Conservation (phyloP, 2,797 vertebrate species). For the Sebastes diaconus region DNA sequence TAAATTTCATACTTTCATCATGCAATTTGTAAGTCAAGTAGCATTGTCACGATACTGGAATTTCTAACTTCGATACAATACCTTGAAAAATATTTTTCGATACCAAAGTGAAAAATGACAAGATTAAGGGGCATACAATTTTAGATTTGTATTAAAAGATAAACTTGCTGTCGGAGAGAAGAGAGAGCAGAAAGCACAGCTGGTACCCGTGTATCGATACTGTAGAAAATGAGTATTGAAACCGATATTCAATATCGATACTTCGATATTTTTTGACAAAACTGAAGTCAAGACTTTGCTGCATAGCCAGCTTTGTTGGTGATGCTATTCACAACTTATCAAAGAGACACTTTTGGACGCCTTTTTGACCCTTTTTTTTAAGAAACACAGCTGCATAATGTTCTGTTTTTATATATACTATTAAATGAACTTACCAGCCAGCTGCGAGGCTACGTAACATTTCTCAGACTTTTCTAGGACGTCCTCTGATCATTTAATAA, state of each 20-base stretch:
- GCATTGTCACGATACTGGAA: no score
- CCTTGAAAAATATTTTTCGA: no score
- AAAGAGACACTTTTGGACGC: not conserved
- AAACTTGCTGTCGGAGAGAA: no score
- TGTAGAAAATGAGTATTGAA: no score
- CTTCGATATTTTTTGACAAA: no score
- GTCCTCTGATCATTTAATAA: conserved; percentile 59
- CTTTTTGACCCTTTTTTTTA: not conserved
- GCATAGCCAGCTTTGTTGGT: not conserved
- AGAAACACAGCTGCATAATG: not conserved
- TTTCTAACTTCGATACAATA: no score
- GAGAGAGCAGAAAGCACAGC: no score
- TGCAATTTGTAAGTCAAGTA: not conserved
- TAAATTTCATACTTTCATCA: not conserved
- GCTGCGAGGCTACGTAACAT: not conserved
- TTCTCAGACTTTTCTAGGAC: conserved; percentile 28
- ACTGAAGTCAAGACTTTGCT: not conserved
- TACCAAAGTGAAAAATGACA: no score
- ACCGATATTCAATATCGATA: no score
- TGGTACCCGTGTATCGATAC: no score
- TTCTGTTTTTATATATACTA: not conserved
- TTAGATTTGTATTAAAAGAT: no score
- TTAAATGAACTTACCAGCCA: conserved; percentile 12
- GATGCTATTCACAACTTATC: not conserved
- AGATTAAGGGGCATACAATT: no score